Evolutionary conservation across 2,113 vertebrate genomes (phyloP).

Genomic region (Microcebus jonahi): DNA sequence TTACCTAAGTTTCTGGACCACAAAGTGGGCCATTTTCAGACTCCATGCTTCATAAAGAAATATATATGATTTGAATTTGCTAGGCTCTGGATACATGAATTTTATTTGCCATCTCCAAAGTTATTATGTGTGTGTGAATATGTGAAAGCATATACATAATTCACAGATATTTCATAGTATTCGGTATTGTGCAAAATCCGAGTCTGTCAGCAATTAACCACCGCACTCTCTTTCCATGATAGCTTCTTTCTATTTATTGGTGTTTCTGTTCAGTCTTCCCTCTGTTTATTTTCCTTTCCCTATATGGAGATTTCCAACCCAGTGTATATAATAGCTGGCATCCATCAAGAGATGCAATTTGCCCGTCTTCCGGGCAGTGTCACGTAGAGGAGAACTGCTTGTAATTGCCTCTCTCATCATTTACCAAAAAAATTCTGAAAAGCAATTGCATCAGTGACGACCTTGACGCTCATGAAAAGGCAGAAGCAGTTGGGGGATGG

Average conservation of each 20-base stretch:
- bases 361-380: conserved; percentile 63
- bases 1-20: not conserved
- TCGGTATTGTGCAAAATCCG: not conserved
- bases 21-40: conserved; percentile 35
- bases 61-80: conserved; percentile 18
- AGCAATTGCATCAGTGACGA: conserved; percentile 45
- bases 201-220: not conserved
- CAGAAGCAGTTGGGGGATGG: not conserved
- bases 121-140: not conserved
- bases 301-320: conserved; percentile 65
- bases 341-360: conserved; percentile 67
- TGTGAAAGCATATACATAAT: not conserved
- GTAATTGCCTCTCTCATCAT: conserved; percentile 59
- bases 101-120: conserved; percentile 3
- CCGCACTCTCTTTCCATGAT: not conserved
- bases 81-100: not conserved
- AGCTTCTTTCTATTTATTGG: not conserved
- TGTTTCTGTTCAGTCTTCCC: not conserved
- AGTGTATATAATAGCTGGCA: conserved; percentile 48
- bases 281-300: conserved; percentile 57
- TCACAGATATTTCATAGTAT: not conserved
- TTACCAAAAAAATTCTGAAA: conserved; percentile 53
- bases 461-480: not conserved
- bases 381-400: conserved; percentile 3
- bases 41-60: not conserved